Percentiles rank a stretch among this genome's conserved stretches.
Conservation (phyloP, 2,113 vertebrate species). For the Thunnus maccoyii region DNA sequence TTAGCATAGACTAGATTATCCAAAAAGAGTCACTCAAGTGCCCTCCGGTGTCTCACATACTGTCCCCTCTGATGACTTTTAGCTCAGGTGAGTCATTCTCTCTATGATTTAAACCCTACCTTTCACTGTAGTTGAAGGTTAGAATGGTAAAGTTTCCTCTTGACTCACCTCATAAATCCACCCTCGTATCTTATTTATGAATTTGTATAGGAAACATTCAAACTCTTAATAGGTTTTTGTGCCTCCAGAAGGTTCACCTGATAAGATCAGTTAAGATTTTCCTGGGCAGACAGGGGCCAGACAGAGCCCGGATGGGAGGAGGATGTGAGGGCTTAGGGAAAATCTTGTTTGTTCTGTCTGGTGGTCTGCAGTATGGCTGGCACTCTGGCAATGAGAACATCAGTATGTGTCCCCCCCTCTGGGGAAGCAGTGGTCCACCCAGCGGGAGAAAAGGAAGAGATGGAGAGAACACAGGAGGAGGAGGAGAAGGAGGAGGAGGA, state of each 20-base stretch:
- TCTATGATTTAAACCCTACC: slow-evolving; percentile 7
- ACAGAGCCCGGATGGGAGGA: slow-evolving; percentile 30
- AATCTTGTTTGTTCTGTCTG: slow-evolving; percentile 66
- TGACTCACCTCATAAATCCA: slow-evolving; percentile 50
- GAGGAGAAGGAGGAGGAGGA: slow-evolving; percentile 42
- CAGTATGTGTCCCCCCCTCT: slow-evolving; percentile 31
- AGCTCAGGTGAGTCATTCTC: background rate
- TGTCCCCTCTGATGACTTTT: background rate
- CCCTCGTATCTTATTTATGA: slow-evolving; percentile 51
- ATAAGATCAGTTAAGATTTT: slow-evolving; percentile 66
- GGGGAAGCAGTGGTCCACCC: slow-evolving; percentile 29
- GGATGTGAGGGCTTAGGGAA: slow-evolving; percentile 47
- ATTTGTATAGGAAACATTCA: slow-evolving; percentile 64
- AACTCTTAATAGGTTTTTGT: slow-evolving; percentile 54
- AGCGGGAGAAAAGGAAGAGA: slow-evolving; percentile 26
- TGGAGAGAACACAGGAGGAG: no score
- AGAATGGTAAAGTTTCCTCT: slow-evolving; percentile 14
- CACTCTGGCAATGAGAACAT: slow-evolving; percentile 38
- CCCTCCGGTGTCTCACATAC: background rate
- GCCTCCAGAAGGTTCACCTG: slow-evolving; percentile 56
- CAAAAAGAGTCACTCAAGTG: background rate
- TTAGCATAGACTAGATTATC: background rate
- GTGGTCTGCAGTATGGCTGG: slow-evolving; percentile 44
- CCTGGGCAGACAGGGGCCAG: slow-evolving; percentile 42
- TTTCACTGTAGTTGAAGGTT: slow-evolving; percentile 30